These are phyloP conservation scores for Peromyscus maniculatus DNA, from an alignment of 2,113 vertebrate genomes.

Conservation along the genomic window DNA sequence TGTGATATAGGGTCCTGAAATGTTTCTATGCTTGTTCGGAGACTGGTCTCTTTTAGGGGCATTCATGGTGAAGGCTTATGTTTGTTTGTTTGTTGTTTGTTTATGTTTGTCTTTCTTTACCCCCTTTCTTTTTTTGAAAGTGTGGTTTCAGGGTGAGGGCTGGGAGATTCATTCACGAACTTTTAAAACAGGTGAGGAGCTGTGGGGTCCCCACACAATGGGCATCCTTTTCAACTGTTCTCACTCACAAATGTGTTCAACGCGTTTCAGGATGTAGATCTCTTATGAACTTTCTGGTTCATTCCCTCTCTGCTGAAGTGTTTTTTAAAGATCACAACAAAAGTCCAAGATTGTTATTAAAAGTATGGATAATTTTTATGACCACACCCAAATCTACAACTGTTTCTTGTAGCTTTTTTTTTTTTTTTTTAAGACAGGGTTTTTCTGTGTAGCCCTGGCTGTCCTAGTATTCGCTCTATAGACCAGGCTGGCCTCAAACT, in stretches of 20 bases:
- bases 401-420: not conserved
- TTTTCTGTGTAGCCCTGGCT: no score
- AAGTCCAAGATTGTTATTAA: not conserved
- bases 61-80: not conserved
- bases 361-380: not conserved
- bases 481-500: no score
- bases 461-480: no score
- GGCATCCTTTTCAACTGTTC: not conserved
- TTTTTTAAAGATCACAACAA: not conserved
- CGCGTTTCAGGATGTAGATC: fast-evolving
- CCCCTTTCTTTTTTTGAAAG: not conserved
- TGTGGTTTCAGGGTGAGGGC: not conserved
- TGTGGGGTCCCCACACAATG: not conserved
- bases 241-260: not conserved
- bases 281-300: not conserved
- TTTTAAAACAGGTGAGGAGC: not conserved
- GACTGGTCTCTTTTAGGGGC: not conserved
- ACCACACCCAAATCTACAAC: fast-evolving
- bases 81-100: not conserved
- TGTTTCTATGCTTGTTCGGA: constrained; percentile 56
- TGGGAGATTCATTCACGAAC: not conserved
- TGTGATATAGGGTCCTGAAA: not conserved
- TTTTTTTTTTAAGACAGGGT: no score
- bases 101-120: not conserved
- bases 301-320: not conserved